These are phyloP conservation scores for Nycticryphes semicollaris DNA, from an alignment of 2,113 vertebrate species.

Conservation along the genomic window DNA sequence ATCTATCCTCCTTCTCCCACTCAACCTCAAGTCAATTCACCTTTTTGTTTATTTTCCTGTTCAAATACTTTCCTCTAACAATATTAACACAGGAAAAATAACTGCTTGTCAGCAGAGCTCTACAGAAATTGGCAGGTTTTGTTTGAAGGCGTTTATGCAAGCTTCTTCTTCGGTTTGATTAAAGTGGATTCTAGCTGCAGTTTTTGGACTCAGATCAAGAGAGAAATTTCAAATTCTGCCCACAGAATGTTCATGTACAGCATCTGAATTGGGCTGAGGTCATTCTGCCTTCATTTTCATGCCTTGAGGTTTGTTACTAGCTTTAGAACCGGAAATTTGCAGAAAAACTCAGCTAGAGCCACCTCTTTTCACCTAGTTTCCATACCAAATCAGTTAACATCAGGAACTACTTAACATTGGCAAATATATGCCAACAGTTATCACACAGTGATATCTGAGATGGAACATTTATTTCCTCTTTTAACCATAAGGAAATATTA, in stretches of 20 bases:
- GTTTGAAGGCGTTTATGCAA: constrained; percentile 35
- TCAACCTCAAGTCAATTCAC: neutral
- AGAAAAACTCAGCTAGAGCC: neutral
- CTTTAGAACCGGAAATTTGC: constrained; percentile 23
- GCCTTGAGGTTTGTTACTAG: constrained; percentile 36
- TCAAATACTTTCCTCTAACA: constrained; percentile 11
- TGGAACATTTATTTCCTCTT: constrained; percentile 30
- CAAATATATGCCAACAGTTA: constrained; percentile 7
- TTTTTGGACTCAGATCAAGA: constrained; percentile 35
- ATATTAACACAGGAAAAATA: constrained; percentile 35
- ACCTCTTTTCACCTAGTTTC: constrained; percentile 31
- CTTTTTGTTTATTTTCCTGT: constrained; percentile 44
- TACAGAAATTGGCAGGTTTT: constrained; percentile 24
- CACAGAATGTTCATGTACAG: constrained; percentile 17
- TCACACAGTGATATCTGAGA: constrained; percentile 5
- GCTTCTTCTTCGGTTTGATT: constrained; percentile 40
- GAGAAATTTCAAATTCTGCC: constrained; percentile 42
- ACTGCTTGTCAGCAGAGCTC: constrained; percentile 23
- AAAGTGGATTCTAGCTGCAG: constrained; percentile 26
- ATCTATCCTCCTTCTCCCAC: neutral
- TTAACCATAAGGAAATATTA: constrained; percentile 44
- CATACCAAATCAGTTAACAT: neutral
- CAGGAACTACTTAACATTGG: neutral
- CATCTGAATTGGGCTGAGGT: constrained; percentile 45
- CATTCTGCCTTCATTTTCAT: constrained; percentile 43